Percentiles rank a stretch among this genome's conserved stretches.
Conservation (phyloP, 2,113 vertebrate species). For the Zapornia atra region DNA sequence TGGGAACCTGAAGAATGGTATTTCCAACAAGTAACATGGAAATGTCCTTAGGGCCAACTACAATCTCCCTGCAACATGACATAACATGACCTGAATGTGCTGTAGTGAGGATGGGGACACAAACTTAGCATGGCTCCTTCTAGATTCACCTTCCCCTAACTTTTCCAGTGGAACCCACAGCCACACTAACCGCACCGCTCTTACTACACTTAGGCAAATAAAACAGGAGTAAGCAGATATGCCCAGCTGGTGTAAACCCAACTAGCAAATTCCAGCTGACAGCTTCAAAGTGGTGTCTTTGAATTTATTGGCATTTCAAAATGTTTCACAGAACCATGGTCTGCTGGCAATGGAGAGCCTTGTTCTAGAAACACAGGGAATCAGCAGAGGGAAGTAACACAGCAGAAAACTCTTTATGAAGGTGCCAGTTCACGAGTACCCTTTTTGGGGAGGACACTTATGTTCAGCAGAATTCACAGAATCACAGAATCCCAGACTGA, state of each 20-base stretch:
- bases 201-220: background rate
- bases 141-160: background rate
- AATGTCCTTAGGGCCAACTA: background rate
- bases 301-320: constrained; percentile 43
- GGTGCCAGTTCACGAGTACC: background rate
- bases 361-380: background rate
- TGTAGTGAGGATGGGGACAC: background rate
- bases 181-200: background rate
- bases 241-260: background rate
- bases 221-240: constrained; percentile 16
- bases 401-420: background rate
- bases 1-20: background rate
- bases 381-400: background rate
- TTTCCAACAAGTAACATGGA: background rate
- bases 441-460: background rate
- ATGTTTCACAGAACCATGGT: background rate
- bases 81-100: background rate
- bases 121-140: background rate
- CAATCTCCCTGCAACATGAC: background rate
- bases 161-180: background rate
- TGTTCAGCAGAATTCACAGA: background rate
- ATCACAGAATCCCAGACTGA: background rate
- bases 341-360: background rate
- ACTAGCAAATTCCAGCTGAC: constrained; percentile 38
- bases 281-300: background rate